Base-by-base conservation (phyloP, 2,113 vertebrate species). In the Genyomyrus donnyi region DNA sequence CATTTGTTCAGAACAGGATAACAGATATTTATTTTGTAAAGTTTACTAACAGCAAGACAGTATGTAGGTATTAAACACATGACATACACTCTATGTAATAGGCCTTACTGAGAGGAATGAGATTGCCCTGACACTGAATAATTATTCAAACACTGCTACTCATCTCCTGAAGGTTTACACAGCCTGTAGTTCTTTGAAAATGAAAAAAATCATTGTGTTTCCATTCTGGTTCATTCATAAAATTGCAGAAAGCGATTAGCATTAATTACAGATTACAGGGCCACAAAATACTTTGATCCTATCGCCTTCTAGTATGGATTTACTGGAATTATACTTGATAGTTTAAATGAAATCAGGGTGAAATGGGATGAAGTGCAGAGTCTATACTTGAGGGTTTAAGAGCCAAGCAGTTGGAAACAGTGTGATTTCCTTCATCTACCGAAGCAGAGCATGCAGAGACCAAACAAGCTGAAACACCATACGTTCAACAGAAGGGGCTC, bases 181-280 rank as follows among this genome's bases (percentile, higher is more conserved):
- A 80, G 70, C 31, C 70, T 39, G 31, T 6, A 77, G 11, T 77
- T 39, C 31, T n/a, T 39, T 35, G 5, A 3, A 74, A 70, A 70
- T 70, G 9, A 35, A 77, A 31, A 35, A 39, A 77, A 77, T 17
- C 2, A 77, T 17, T 17, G 39, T 66, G 62, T 31, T 70, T 70
- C 62, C 27, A 80, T 80, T 19, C 31, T 42, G 5, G 15, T 80
- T 39, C 74, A 80, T 17, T 19, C 74, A 80, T 42, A 80, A 80
- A 80, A 80, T 42, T 15, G 35, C 35, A 80, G 74, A 35, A 80
- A 42, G 17, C 1, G 13, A 10, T 53, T 31, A 87, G 48, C 48
- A 10, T 87, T 87, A 87, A 53, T 87, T 87, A 87, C 11, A 87
- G 27, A 87, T 53, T 87, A n/a, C 46, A 87, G 9, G 49, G 49